Evolutionary conservation across 2,888 invertebrate genomes (phyloP).

Genomic region (Brachyptera risi): DNA sequence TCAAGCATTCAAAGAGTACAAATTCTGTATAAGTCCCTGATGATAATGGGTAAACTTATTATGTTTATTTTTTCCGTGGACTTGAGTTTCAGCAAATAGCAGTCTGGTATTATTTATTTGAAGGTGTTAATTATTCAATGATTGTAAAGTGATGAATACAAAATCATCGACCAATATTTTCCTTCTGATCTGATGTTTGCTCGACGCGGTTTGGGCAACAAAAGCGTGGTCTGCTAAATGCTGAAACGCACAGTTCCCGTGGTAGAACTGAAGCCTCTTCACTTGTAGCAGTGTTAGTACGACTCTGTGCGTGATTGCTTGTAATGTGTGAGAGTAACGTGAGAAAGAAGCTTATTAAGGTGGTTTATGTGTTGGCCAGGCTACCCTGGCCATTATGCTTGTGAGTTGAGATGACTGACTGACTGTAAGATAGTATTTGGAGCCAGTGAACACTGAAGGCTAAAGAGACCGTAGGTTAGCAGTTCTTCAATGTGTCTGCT

Average conservation of each 20-base stretch:
- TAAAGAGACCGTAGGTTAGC: conserved; percentile 31
- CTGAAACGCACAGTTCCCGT: conserved; percentile 28
- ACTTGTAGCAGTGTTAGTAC: conserved; percentile 25
- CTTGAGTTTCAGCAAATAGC: conserved; percentile 30
- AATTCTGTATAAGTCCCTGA: conserved; percentile 64
- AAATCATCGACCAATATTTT: conserved; percentile 20
- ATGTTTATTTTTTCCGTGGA: conserved; percentile 32
- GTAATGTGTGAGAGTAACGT: background rate
- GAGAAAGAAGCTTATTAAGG: too few species aligned
- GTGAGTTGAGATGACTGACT: conserved; percentile 6
- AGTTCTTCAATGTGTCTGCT: conserved; percentile 33
- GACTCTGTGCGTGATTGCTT: background rate
- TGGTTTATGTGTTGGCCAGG: too few species aligned
- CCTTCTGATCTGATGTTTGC: conserved; percentile 2
- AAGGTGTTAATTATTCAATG: conserved; percentile 6
- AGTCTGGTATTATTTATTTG: conserved; percentile 19
- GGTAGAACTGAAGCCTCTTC: conserved; percentile 32
- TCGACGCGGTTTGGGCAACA: too few species aligned
- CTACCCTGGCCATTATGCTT: too few species aligned
- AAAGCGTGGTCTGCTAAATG: conserved; percentile 19
- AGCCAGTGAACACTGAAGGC: conserved; percentile 26
- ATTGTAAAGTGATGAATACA: background rate
- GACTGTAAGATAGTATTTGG: conserved; percentile 22
- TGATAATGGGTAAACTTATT: conserved; percentile 33
- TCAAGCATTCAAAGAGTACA: conserved; percentile 61